Evolutionary conservation across 1,140 invertebrate species (phyloP).

Genomic region (Lordiphosa stackelbergi): DNA sequence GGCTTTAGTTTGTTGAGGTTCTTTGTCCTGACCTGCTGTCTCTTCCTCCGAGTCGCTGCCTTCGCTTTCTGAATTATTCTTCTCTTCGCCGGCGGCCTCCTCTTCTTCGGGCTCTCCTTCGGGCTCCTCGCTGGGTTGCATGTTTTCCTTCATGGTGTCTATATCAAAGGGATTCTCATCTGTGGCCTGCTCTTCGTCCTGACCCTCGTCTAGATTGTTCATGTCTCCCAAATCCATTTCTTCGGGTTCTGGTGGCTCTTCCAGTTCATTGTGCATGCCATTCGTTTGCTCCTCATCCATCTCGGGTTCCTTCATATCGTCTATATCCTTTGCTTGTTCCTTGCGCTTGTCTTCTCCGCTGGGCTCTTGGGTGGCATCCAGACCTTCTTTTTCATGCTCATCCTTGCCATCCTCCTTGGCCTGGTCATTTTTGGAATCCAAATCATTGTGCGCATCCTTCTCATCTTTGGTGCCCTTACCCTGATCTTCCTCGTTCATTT

Average conservation of each 20-base stretch:
- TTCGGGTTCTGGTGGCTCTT: conserved; percentile 87
- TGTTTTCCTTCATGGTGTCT: conserved; percentile 84
- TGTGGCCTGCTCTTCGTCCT: conserved; percentile 80
- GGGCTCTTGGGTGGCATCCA: conserved; percentile 76
- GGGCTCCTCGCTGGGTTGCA: conserved; percentile 75
- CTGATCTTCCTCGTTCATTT: conserved; percentile 82
- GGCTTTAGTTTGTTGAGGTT: conserved; percentile 78
- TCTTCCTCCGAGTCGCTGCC: conserved; percentile 74
- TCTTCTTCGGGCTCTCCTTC: conserved; percentile 74
- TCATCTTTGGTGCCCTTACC: conserved; percentile 85
- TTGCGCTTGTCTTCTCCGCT: conserved; percentile 65
- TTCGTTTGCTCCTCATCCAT: conserved; percentile 90
- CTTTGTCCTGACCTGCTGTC: conserved; percentile 59
- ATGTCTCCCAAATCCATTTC: conserved; percentile 92
- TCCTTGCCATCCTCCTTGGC: conserved; percentile 78
- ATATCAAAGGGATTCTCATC: conserved; percentile 90
- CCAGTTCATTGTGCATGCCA: conserved; percentile 89
- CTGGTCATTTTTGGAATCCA: conserved; percentile 80
- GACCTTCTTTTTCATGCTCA: conserved; percentile 77
- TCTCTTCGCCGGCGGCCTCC: conserved; percentile 77
- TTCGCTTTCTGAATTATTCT: conserved; percentile 78
- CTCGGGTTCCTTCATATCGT: conserved; percentile 84
- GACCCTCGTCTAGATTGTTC: conserved; percentile 88
- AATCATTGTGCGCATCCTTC: conserved; percentile 82
- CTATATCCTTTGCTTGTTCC: conserved; percentile 70